Evolutionary conservation across 2,113 vertebrate genomes (phyloP).

Genomic region (Cinclus cinclus): DNA sequence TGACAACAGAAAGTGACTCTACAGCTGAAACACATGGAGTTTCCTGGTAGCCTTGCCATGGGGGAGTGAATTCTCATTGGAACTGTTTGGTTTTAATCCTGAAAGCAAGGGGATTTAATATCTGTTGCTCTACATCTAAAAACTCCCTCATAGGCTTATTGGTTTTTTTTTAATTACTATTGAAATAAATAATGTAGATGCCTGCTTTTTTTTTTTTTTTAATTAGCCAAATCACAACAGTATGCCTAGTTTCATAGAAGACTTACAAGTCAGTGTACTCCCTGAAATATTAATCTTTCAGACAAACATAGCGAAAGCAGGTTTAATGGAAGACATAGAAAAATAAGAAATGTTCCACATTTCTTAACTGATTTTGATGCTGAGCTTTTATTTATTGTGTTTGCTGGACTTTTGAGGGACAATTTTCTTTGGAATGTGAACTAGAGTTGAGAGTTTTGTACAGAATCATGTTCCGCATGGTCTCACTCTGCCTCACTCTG

Average conservation of each 20-base stretch:
- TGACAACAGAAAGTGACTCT: background rate
- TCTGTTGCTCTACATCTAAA: background rate
- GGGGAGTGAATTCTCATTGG: background rate
- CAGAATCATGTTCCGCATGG: background rate
- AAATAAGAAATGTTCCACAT: background rate
- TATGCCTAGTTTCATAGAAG: background rate
- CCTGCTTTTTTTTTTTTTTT: background rate
- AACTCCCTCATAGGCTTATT: background rate
- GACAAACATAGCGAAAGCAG: background rate
- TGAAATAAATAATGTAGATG: background rate
- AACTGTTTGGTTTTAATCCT: background rate
- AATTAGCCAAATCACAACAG: background rate
- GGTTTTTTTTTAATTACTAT: background rate
- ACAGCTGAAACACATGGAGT: background rate
- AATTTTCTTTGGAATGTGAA: background rate
- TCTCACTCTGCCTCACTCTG: background rate
- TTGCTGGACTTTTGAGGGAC: background rate
- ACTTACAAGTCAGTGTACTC: background rate
- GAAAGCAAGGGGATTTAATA: background rate
- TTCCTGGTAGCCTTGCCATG: background rate
- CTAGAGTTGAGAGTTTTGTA: background rate
- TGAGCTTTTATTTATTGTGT: background rate
- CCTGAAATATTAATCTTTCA: background rate
- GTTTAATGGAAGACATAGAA: background rate
- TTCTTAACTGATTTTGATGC: background rate